phyloP scores from a whole-genome alignment of 2,797 vertebrate genomes.

The Nannoperca obscura region DNA sequence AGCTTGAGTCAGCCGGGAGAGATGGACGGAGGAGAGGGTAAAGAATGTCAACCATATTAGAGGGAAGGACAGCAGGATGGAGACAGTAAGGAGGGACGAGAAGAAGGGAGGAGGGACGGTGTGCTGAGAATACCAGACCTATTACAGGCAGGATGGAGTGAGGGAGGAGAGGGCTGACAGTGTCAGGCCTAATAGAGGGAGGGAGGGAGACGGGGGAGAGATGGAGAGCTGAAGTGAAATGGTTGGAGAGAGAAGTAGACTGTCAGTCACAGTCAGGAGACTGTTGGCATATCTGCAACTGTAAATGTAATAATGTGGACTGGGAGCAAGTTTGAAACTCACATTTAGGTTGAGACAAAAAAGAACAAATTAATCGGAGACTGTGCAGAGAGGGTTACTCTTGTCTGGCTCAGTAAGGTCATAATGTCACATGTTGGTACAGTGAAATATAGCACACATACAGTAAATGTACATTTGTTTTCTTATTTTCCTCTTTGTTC shows the following conservation, averaged over 20 bases:
- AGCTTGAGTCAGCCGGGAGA: conserved; percentile 59
- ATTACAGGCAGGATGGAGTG: conserved; percentile 63
- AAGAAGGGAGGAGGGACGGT: conserved; percentile 27
- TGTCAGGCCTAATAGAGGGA: conserved; percentile 55
- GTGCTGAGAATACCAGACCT: conserved; percentile 70
- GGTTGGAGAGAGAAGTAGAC: conserved; percentile 19
- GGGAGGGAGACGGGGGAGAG: conserved; percentile 8
- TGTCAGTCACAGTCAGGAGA: conserved; percentile 38
- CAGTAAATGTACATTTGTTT: not conserved
- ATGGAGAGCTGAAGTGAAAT: conserved; percentile 38
- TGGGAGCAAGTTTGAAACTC: conserved; percentile 16
- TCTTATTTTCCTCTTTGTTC: not conserved
- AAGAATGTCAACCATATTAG: conserved; percentile 75
- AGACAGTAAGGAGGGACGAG: conserved; percentile 46
- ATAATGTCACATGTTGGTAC: not conserved
- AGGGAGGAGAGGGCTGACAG: conserved; percentile 46
- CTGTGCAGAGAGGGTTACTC: not conserved
- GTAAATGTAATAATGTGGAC: conserved; percentile 31
- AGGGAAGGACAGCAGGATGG: conserved; percentile 56
- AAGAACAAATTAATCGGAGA: not conserved
- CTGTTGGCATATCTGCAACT: conserved; percentile 28
- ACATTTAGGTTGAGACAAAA: conserved; percentile 5
- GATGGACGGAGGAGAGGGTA: conserved; percentile 56
- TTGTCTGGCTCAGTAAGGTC: not conserved
- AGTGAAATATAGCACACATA: not conserved